phyloP scores from a whole-genome alignment of 2,797 vertebrate genomes.

The Acipenser oxyrinchus region DNA sequence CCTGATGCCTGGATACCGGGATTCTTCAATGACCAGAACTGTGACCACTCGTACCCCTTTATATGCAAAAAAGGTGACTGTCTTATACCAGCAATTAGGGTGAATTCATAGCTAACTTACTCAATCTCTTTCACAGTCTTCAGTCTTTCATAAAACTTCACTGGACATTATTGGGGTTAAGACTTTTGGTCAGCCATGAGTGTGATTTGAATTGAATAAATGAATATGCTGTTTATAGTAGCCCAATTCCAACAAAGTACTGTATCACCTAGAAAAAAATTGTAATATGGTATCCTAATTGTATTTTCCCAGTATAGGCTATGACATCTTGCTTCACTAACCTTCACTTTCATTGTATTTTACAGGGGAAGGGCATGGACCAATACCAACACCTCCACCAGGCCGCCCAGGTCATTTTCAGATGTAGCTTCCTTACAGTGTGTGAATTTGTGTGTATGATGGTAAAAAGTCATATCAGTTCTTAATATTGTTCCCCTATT shows the following conservation, averaged over 20 bases:
- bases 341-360: constrained; percentile 9
- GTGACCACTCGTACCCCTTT: constrained; percentile 40
- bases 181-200: too few species aligned
- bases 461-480: constrained; percentile 20
- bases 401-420: constrained; percentile 54
- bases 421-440: too few species aligned
- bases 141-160: too few species aligned
- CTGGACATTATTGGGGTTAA: too few species aligned
- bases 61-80: constrained; percentile 54
- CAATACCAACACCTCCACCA: constrained; percentile 56
- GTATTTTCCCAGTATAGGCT: neutral
- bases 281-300: neutral
- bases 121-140: too few species aligned
- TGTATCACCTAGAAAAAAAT: neutral
- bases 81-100: too few species aligned
- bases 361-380: constrained; percentile 55
- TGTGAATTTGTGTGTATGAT: too few species aligned
- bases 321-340: neutral
- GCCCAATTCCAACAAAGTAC: too few species aligned
- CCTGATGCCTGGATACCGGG: constrained; percentile 28
- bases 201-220: too few species aligned
- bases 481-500: constrained; percentile 9
- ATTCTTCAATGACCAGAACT: constrained; percentile 49
- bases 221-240: too few species aligned
- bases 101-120: too few species aligned